phyloP scores from a whole-genome alignment of 2,113 vertebrate species.

The Hucho hucho region DNA sequence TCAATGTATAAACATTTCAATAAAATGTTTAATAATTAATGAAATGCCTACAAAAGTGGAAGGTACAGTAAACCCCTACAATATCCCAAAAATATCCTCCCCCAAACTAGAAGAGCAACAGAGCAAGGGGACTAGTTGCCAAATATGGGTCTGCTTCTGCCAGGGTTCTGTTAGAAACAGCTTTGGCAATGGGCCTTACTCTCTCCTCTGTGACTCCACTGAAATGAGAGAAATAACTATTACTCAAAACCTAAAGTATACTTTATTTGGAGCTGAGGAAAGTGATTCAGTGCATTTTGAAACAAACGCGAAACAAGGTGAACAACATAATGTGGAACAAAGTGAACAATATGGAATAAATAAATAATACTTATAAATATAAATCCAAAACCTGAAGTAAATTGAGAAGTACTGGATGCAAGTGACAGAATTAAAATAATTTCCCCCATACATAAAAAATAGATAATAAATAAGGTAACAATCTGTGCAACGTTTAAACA shows the following conservation, averaged over 20 bases:
- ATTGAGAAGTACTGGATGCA: no score
- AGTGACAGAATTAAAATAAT: background rate
- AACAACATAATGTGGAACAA: conserved; percentile 14
- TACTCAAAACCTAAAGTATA: background rate
- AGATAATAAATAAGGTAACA: background rate
- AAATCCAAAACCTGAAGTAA: background rate
- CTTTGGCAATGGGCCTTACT: background rate
- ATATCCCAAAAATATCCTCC: no score
- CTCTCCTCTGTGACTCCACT: background rate
- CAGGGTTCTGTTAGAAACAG: no score
- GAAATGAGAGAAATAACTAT: background rate
- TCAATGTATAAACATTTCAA: no score
- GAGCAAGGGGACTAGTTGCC: no score
- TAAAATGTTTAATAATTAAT: no score
- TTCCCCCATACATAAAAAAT: background rate
- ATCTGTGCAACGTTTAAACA: background rate
- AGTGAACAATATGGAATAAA: conserved; percentile 11
- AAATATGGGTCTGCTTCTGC: no score
- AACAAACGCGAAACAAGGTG: conserved; percentile 17
- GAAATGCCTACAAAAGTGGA: no score
- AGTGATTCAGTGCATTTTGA: conserved; percentile 44
- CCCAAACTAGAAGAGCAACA: no score
- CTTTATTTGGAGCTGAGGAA: conserved; percentile 45
- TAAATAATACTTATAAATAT: conserved; percentile 17
- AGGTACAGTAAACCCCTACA: no score